These are phyloP conservation scores for Channallabes apus DNA, from an alignment of 2,797 vertebrate species.

Conservation along the genomic window DNA sequence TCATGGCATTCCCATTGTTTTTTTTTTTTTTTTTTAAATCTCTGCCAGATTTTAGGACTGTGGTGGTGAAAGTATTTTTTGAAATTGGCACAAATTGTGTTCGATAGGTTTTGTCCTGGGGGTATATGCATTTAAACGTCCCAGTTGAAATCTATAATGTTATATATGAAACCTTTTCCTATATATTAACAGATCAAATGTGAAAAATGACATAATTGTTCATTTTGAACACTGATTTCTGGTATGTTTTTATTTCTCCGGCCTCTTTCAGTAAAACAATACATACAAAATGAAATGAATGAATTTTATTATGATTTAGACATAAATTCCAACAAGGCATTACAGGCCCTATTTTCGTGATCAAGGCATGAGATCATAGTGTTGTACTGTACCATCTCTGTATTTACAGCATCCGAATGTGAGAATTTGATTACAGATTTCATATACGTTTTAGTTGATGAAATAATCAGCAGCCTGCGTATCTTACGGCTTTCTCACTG, in stretches of 20 bases:
- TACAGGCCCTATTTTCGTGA: conserved; percentile 13
- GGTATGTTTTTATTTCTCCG: neutral
- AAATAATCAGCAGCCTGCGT: neutral
- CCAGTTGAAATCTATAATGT: neutral
- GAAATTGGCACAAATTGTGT: neutral
- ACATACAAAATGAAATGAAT: neutral
- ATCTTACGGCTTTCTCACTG: neutral
- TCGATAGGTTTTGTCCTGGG: neutral
- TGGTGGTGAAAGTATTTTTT: neutral
- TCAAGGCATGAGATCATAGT: neutral
- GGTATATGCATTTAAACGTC: neutral
- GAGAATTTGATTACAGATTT: neutral
- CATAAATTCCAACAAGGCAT: conserved; percentile 16
- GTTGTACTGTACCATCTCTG: too few species aligned
- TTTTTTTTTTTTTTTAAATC: neutral
- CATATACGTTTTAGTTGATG: neutral
- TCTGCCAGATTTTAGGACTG: conserved; percentile 23
- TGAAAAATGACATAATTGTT: neutral
- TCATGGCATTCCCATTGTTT: conserved; percentile 65
- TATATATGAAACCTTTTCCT: neutral
- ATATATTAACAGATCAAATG: neutral
- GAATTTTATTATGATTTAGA: neutral
- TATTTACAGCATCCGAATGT: neutral
- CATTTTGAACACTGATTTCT: neutral
- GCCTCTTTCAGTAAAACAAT: neutral